Evolutionary conservation across 1,140 invertebrate species (phyloP), one percentile per base, ranked within the genome.

Genomic region (Solenopsis fugax): DNA sequence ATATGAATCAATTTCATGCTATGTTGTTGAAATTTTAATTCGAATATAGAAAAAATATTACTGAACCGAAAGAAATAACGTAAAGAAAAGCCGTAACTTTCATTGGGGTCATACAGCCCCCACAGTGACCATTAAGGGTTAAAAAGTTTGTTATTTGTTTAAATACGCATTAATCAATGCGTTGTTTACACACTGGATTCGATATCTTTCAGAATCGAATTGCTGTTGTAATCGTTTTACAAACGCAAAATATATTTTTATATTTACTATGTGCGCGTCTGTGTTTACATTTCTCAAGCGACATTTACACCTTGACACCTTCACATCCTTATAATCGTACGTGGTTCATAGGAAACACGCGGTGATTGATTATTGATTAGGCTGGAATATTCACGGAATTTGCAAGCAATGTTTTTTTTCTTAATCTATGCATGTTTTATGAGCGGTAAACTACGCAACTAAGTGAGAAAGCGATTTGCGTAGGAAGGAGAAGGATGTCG

Each of bases 181-280:
- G 10, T 62, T 69, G 18, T 24, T 48, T 73, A 37, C 18, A 4
- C 12, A 21, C 18, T 34, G 41, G 4, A 73, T 41, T 48, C n/a
- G 21, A 75, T 60, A 62, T 58, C 24, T 71, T 62, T 50, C 12
- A 56, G 7, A 82, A 82, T 56, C 64, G 67, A 72, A 80, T 73
- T 45, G n/a, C 67, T 87, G 34, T 82, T 60, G 58, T 85, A 73
- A 67, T 71, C 50, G 62, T 86, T 71, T 85, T 64, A 75, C 54
- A 65, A 85, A 24, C 29, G 2, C 29, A 29, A 88, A 91, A 85
- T 92, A 91, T 90, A 91, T 91, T 92, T 92, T 92, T 92, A 88
- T 91, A 91, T 85, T 90, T 89, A 89, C 65, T 82, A 58, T 13
- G 6, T 18, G 24, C 16, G n/a, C 54, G 29, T 48, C 3, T 60